Conservation (phyloP, 1,140 invertebrate species). For the Paralvinella palmiformis region DNA sequence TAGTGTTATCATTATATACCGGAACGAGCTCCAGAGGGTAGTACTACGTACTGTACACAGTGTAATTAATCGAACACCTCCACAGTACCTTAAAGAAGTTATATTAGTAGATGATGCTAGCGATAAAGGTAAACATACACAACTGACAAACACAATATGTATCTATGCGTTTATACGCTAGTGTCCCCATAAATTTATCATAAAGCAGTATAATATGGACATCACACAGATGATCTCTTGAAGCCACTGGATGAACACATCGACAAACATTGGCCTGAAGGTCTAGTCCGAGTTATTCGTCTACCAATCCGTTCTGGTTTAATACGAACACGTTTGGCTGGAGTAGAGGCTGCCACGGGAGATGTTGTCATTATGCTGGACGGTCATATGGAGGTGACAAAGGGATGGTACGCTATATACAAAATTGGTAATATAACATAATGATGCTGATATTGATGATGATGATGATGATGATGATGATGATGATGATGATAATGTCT, state of each 20-base stretch:
- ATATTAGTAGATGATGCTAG: conserved; percentile 74
- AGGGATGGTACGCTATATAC: conserved; percentile 95
- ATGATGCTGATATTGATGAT: too few species aligned
- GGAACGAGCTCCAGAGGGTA: conserved; percentile 81
- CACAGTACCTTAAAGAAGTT: conserved; percentile 77
- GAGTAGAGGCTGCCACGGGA: conserved; percentile 77
- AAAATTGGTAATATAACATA: too few species aligned
- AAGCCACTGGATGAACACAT: conserved; percentile 68
- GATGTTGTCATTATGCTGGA: conserved; percentile 94
- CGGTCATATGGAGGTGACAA: conserved; percentile 91
- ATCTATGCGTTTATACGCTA: too few species aligned
- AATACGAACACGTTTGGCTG: conserved; percentile 83
- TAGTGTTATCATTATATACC: conserved; percentile 75
- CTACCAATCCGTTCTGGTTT: conserved; percentile 50
- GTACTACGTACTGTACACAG: conserved; percentile 79
- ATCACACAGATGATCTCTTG: conserved; percentile 77
- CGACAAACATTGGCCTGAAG: conserved; percentile 42
- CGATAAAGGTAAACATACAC: conserved; percentile 24
- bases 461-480: too few species aligned
- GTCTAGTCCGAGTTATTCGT: conserved; percentile 63
- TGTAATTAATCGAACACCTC: conserved; percentile 70
- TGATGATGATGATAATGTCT: too few species aligned
- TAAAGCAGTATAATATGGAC: too few species aligned
- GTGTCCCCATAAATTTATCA: too few species aligned
- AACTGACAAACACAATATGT: too few species aligned